Percentiles rank a stretch among this genome's conserved stretches.
These are phyloP conservation scores for Empidonax traillii DNA, from an alignment of 2,113 vertebrate species.

Conservation along the genomic window DNA sequence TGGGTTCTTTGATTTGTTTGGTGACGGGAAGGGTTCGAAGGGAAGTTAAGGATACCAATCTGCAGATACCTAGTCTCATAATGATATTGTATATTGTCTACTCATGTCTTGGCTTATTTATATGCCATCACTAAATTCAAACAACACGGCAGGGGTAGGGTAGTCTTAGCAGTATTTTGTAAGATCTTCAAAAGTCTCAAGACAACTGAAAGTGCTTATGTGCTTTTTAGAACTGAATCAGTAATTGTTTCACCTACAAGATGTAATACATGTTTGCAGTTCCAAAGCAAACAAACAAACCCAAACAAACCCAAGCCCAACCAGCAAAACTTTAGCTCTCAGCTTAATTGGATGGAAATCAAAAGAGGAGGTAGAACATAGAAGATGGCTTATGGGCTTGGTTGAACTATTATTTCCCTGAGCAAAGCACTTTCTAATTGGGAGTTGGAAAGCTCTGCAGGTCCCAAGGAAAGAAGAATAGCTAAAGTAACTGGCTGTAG, in stretches of 20 bases:
- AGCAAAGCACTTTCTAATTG: neutral
- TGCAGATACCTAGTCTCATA: neutral
- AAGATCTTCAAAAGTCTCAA: neutral
- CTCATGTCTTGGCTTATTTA: neutral
- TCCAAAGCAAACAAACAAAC: neutral
- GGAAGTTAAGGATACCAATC: neutral
- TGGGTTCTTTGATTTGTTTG: neutral
- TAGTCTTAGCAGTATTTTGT: neutral
- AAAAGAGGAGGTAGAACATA: neutral
- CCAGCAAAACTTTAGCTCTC: neutral
- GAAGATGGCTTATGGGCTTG: neutral
- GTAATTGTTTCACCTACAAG: neutral
- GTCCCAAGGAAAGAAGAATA: neutral
- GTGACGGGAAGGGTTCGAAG: neutral
- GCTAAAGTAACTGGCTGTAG: neutral
- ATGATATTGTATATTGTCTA: neutral
- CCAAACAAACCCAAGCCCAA: neutral
- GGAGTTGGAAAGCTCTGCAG: neutral
- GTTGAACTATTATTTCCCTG: neutral
- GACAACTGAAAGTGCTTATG: neutral
- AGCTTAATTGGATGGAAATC: constrained; percentile 2
- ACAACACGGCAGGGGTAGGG: neutral
- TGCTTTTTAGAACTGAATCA: neutral
- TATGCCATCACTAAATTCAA: neutral
- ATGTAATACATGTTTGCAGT: neutral